Conservation (phyloP, 2,888 invertebrate species). For the Mythimna vitellina region DNA sequence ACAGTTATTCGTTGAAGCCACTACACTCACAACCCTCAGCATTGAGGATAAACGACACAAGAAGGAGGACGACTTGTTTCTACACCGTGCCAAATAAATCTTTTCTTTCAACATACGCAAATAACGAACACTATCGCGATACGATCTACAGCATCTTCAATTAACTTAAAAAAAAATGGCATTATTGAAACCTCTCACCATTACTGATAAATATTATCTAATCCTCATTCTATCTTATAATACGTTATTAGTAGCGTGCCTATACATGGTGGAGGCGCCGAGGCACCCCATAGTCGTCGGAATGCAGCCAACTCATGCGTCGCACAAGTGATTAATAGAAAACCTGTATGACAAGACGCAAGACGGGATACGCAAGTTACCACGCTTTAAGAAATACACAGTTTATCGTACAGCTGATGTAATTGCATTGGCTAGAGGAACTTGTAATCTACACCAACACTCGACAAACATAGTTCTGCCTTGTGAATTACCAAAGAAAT, state of each 20-base stretch:
- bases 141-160: neutral
- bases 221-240: conserved; percentile 24
- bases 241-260: conserved; percentile 50
- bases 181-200: neutral
- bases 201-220: conserved; percentile 12
- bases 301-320: conserved; percentile 77
- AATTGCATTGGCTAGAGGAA: conserved; percentile 31
- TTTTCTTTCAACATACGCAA: too few relatives aligned
- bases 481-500: too few relatives aligned
- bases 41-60: too few relatives aligned
- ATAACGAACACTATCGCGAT: too few relatives aligned
- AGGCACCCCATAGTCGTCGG: conserved; percentile 73
- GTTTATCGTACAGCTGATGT: conserved; percentile 51
- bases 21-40: too few relatives aligned
- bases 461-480: too few relatives aligned
- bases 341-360: conserved; percentile 72
- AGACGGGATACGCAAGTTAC: conserved; percentile 58
- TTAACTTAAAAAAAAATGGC: neutral
- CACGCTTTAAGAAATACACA: conserved; percentile 50
- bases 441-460: neutral
- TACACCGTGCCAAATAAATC: too few relatives aligned
- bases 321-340: conserved; percentile 79
- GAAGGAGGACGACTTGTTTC: too few relatives aligned
- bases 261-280: conserved; percentile 54
- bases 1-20: too few relatives aligned